These are phyloP conservation scores for Chelmon rostratus DNA, from an alignment of 2,797 vertebrate species.

Conservation along the genomic window DNA sequence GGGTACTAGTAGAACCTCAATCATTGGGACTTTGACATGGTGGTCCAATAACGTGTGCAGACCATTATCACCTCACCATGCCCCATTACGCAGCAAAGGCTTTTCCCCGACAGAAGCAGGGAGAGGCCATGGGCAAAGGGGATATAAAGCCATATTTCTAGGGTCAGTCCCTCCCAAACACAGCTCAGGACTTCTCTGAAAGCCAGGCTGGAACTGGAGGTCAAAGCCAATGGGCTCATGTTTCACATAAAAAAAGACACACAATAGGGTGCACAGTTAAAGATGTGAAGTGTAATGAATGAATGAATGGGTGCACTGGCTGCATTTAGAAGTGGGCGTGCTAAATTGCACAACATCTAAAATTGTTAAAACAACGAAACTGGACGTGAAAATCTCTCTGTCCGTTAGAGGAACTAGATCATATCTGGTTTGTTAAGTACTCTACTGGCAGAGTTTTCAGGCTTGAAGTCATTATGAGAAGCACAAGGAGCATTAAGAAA, in stretches of 20 bases:
- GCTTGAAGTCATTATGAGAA: neutral
- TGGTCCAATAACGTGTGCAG: slow-evolving; percentile 52
- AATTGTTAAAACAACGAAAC: neutral
- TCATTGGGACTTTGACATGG: slow-evolving; percentile 35
- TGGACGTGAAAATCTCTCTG: neutral
- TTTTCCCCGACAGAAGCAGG: slow-evolving; percentile 19
- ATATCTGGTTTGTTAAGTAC: neutral
- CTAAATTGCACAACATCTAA: neutral
- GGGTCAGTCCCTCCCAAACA: slow-evolving; percentile 10
- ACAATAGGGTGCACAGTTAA: neutral
- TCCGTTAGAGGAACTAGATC: neutral
- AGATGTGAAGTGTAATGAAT: neutral
- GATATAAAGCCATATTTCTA: slow-evolving; percentile 14
- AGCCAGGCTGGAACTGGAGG: slow-evolving; percentile 1
- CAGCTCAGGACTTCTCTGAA: slow-evolving; percentile 14
- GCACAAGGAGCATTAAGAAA: neutral
- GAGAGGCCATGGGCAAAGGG: neutral
- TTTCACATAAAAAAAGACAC: slow-evolving; percentile 18
- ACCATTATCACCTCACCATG: slow-evolving; percentile 65
- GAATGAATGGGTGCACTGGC: neutral
- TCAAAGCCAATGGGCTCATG: slow-evolving; percentile 23
- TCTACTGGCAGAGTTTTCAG: neutral
- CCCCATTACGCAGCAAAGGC: slow-evolving; percentile 41
- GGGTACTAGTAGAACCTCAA: neutral
- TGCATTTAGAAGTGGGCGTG: neutral